These are phyloP conservation scores for Chromis chromis DNA, from an alignment of 2,797 vertebrate species.

Conservation along the genomic window DNA sequence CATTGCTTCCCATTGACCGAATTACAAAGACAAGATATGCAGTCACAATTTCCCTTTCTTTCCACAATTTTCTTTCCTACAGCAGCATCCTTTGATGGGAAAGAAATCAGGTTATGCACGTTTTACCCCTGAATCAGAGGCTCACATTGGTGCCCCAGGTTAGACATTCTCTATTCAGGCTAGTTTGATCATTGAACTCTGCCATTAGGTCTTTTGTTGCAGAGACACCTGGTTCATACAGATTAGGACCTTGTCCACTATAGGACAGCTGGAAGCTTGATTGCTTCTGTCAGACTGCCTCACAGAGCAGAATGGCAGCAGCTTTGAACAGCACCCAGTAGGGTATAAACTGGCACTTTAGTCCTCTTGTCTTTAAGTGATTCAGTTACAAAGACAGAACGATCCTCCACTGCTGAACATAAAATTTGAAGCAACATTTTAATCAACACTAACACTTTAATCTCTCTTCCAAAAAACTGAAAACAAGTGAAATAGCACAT, in stretches of 20 bases:
- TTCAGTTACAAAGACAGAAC: constrained; percentile 7
- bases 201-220: constrained; percentile 35
- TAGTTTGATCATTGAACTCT: constrained; percentile 42
- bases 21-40: constrained; percentile 51
- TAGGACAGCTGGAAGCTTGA: constrained; percentile 37
- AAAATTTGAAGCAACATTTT: constrained; percentile 7
- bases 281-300: constrained; percentile 30
- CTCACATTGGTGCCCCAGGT: constrained; percentile 9
- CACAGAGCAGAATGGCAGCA: constrained; percentile 5
- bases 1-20: constrained; percentile 35
- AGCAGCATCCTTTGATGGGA: constrained; percentile 45
- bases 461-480: constrained; percentile 15
- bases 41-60: constrained; percentile 25
- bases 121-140: constrained; percentile 43
- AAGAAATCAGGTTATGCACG: constrained; percentile 42
- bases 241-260: constrained; percentile 33
- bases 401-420: constrained; percentile 14
- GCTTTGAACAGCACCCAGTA: constrained; percentile 29
- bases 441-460: constrained; percentile 2
- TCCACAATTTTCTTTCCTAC: constrained; percentile 24
- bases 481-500: constrained; percentile 10
- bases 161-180: constrained; percentile 21
- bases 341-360: constrained; percentile 26
- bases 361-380: constrained; percentile 23
- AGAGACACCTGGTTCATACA: constrained; percentile 32